Evolutionary conservation across 2,888 invertebrate genomes (phyloP).

Genomic region (Conops quadrifasciatus): DNA sequence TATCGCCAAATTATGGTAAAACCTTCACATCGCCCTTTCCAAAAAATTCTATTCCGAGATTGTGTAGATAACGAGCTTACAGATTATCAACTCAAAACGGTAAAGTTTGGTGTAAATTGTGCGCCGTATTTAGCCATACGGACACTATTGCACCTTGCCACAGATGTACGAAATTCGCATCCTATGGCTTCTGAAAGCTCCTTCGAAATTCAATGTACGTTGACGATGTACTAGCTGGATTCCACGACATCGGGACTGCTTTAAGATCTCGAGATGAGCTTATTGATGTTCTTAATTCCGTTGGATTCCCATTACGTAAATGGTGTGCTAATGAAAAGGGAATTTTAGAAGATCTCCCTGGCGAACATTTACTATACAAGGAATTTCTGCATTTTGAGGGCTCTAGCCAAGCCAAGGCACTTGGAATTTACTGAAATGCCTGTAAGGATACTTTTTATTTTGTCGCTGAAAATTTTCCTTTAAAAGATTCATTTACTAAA

Average conservation of each 20-base stretch:
- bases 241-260: too few relatives aligned
- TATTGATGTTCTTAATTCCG: too few relatives aligned
- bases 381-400: conserved; percentile 34
- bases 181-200: conserved; percentile 10
- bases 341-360: too few relatives aligned
- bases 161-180: neutral
- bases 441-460: conserved; percentile 3
- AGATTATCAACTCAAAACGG: conserved; percentile 26
- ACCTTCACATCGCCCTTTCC: neutral
- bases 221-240: conserved; percentile 10
- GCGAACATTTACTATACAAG: too few relatives aligned
- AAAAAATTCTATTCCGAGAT: conserved; percentile 17
- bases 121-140: conserved; percentile 15
- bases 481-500: conserved; percentile 5
- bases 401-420: conserved; percentile 31
- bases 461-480: neutral
- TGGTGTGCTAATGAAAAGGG: too few relatives aligned
- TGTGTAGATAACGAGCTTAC: neutral
- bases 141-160: neutral
- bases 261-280: too few relatives aligned
- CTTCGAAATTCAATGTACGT: conserved; percentile 7
- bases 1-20: conserved; percentile 14
- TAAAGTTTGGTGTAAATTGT: neutral
- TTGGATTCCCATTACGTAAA: too few relatives aligned
- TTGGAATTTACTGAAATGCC: conserved; percentile 24